These are phyloP conservation scores for Ypsolopha sequella DNA, from an alignment of 2,888 invertebrate genomes.

Conservation along the genomic window DNA sequence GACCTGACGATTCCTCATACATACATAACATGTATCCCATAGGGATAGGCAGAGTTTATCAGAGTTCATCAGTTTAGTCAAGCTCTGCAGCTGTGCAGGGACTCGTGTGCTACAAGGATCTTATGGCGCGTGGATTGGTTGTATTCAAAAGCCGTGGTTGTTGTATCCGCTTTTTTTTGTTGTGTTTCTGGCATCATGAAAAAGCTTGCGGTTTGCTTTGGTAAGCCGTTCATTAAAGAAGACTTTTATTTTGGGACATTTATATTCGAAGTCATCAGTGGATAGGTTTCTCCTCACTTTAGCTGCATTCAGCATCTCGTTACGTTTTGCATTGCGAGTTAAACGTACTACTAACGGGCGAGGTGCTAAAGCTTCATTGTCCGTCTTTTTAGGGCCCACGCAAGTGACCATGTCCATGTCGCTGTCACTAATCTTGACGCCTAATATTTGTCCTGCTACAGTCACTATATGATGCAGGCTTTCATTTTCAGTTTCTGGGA, in stretches of 20 bases:
- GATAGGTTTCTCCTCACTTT: neutral
- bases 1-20: too few relatives aligned
- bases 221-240: conserved; percentile 5
- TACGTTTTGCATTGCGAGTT: neutral
- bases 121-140: too few relatives aligned
- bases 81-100: too few relatives aligned
- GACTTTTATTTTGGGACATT: neutral
- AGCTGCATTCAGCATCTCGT: conserved; percentile 1
- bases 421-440: conserved; percentile 10
- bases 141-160: too few relatives aligned
- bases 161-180: neutral
- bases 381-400: conserved; percentile 10
- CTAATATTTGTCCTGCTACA: conserved; percentile 9
- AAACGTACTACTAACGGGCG: neutral
- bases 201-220: neutral
- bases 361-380: neutral
- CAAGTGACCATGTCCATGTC: conserved; percentile 13
- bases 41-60: too few relatives aligned
- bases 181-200: conserved; percentile 1
- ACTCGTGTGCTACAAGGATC: too few relatives aligned
- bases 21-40: too few relatives aligned
- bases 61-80: too few relatives aligned
- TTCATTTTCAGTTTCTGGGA: conserved; percentile 12
- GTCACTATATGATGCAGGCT: conserved; percentile 11
- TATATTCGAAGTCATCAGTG: neutral